Percentiles rank a stretch among this genome's conserved stretches.
phyloP scores from a whole-genome alignment of 92 coral and sea anemone species.

The Bergia sp. region DNA sequence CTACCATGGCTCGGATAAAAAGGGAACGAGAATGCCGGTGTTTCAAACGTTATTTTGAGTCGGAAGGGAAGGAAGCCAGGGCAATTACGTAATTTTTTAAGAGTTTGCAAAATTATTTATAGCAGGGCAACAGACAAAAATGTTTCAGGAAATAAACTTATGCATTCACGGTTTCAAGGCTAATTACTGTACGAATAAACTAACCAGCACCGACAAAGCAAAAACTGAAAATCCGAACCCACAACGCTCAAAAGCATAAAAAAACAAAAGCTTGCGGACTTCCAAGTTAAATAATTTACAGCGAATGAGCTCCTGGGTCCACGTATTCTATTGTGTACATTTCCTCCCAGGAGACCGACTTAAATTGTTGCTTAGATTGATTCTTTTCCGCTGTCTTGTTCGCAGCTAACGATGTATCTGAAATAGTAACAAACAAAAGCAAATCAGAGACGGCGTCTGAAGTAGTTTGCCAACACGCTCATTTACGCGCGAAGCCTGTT shows the following conservation, averaged over 20 bases:
- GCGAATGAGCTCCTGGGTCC: background rate
- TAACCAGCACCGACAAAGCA: background rate
- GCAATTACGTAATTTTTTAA: background rate
- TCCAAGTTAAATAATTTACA: background rate
- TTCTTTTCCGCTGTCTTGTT: slow-evolving; percentile 43
- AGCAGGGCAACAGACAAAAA: no score
- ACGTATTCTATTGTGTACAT: background rate
- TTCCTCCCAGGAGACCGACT: background rate
- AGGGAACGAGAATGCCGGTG: no score
- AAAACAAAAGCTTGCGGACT: background rate
- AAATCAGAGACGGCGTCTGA: no score
- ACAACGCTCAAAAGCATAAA: background rate
- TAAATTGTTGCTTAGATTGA: slow-evolving; percentile 1
- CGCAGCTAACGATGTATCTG: slow-evolving; percentile 83
- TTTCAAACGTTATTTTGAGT: no score
- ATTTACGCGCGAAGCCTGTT: no score
- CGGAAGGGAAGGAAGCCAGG: no score
- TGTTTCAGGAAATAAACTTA: background rate
- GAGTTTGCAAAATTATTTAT: background rate
- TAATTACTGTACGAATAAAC: no score
- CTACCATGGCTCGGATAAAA: no score
- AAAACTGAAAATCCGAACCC: background rate
- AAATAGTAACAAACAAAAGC: background rate
- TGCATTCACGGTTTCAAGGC: background rate
- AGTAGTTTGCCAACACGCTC: background rate